Evolutionary conservation across 2,797 vertebrate species (phyloP), one percentile per base, ranked within the genome.

Genomic region (Emys orbicularis): DNA sequence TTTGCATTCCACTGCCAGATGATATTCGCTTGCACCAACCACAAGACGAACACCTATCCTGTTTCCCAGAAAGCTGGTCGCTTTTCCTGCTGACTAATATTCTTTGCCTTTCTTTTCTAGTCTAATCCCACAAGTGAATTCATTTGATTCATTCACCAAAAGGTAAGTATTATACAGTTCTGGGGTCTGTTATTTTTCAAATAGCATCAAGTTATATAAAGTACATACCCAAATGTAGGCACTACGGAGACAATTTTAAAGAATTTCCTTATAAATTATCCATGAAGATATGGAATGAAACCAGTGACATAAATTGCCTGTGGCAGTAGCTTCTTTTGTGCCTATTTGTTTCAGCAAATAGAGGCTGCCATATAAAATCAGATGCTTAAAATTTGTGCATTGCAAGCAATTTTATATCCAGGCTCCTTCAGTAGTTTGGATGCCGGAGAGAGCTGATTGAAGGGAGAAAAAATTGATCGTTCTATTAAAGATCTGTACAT

Each of bases 261-360:
- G 83, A 56, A 91, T 83, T 84, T 93, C 59, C 90, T 92, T 90
- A 80, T 96, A 88, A 93, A 92, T 94, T 90, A 49, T 80, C 83
- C 0, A 0, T 61, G 94, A 91, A 91, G 92, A 90, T 59, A 8
- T 4, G 0, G 29, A 27, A 59, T 90, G n/a, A 50, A 83, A 11
- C 44, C 8, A 54, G 89, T 91, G 95, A 92, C 87, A n/a, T 34
- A 87, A 93, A 83, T 79, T 87, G 93, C 89, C 89, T 19, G 83
- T 83, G 91, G 94, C 92, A 50, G 76, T 83, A 6, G 72, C 88
- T 95, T 89, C 87, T 92, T 83, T 86, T 79, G 84, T 86, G 87
- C 84, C 79, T 84, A 93, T 96, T 97, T 95, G 96, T 95, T 98
- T 97, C 96, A 95, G 89, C 92, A 95, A 97, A 97, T 92, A 93